A percentile compares a stretch with the other conserved stretches of the same genome.
Evolutionary conservation across 2,888 invertebrate genomes (phyloP).

Genomic region (Scaptomyza parva): DNA sequence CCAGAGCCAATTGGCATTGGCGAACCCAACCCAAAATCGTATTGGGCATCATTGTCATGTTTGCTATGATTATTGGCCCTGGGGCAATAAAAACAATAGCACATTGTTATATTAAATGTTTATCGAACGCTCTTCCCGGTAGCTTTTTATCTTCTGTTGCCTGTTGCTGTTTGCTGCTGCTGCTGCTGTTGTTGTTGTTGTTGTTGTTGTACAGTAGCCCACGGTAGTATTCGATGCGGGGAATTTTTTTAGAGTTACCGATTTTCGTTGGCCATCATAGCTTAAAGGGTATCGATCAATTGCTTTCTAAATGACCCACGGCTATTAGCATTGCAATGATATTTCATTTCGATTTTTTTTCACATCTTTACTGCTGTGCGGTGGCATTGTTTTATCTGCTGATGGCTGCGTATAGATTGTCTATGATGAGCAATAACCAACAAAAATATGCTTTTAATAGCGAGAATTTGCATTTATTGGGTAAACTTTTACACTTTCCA

Average conservation of each 20-base stretch:
- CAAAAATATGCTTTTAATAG: not conserved
- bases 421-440: not conserved
- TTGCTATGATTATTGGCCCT: conserved; percentile 31
- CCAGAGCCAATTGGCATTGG: conserved; percentile 2
- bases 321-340: conserved; percentile 64
- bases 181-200: not conserved
- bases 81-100: conserved; percentile 72
- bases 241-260: conserved; percentile 20
- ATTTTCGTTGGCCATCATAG: conserved; percentile 19
- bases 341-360: conserved; percentile 65
- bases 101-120: conserved; percentile 72
- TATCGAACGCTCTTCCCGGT: conserved; percentile 75
- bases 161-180: too few species aligned
- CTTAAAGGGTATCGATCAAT: conserved; percentile 61
- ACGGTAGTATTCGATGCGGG: conserved; percentile 64
- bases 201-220: conserved; percentile 65
- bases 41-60: conserved; percentile 20
- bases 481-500: not conserved
- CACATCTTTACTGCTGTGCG: conserved; percentile 11
- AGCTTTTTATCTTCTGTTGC: conserved; percentile 55
- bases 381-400: conserved; percentile 43
- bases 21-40: conserved; percentile 49
- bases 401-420: conserved; percentile 5
- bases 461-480: conserved; percentile 1
- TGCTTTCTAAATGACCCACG: conserved; percentile 81